phyloP scores from a whole-genome alignment of 2,113 vertebrate species.

The Bettongia penicillata region DNA sequence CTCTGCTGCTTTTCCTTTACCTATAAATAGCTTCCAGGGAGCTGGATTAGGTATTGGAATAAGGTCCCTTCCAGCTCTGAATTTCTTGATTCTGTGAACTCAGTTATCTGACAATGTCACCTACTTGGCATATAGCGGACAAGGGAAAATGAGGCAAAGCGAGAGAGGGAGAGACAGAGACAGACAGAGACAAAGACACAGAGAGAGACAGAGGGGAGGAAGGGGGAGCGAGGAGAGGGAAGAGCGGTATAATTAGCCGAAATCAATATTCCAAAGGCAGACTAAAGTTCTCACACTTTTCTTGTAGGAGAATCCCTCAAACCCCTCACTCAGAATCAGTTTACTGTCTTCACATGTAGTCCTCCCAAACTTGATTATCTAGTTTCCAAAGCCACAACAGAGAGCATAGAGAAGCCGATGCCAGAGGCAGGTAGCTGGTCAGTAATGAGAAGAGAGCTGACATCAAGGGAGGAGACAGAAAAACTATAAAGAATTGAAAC shows the following conservation, averaged over 20 bases:
- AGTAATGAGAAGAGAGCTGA: neutral
- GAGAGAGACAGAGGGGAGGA: no score
- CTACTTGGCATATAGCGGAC: neutral
- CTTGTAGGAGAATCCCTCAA: neutral
- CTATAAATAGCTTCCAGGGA: neutral
- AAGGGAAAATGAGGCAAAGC: neutral
- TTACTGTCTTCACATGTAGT: neutral
- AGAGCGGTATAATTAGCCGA: neutral
- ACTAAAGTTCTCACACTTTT: neutral
- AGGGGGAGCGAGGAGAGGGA: neutral
- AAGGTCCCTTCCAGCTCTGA: neutral
- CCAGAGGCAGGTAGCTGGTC: neutral
- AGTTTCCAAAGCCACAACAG: neutral
- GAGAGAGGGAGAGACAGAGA: no score
- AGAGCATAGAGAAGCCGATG: neutral
- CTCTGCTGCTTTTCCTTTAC: neutral
- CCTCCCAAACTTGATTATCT: neutral
- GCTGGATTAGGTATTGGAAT: neutral
- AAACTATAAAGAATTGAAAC: neutral
- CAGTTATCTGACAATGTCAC: neutral
- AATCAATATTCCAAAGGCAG: neutral
- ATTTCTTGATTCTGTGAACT: neutral
- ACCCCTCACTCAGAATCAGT: neutral
- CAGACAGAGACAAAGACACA: no score
- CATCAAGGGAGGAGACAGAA: neutral